Conservation (phyloP, 1,140 invertebrate genomes). For the Platyscapa corneri region DNA sequence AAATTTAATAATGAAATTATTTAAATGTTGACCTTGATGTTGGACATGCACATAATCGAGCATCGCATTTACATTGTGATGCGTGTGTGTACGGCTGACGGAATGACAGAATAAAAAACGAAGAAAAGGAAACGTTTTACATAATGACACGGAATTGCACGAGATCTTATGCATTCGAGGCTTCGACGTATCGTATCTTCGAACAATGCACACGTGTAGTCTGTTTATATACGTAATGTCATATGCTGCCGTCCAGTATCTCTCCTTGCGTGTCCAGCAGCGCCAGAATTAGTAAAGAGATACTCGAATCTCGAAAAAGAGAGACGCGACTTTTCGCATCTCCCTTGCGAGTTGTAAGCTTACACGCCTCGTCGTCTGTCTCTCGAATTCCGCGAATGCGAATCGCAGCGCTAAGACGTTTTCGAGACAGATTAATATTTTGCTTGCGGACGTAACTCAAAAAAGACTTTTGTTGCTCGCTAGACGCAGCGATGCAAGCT, state of each 20-base stretch:
- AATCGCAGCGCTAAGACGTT: too few relatives aligned
- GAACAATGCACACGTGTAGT: not conserved
- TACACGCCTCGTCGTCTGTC: too few relatives aligned
- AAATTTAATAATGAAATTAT: too few relatives aligned
- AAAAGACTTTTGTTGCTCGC: too few relatives aligned
- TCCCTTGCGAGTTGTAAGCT: not conserved
- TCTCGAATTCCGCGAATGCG: too few relatives aligned
- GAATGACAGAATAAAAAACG: not conserved
- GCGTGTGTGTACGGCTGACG: not conserved
- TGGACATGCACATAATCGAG: not conserved
- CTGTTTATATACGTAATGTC: not conserved
- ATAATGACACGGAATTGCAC: conserved; percentile 7
- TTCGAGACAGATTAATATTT: too few relatives aligned
- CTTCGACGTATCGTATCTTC: not conserved
- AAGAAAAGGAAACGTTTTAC: not conserved
- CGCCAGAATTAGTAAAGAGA: not conserved
- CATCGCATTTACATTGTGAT: not conserved
- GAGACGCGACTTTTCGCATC: not conserved
- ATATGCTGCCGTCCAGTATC: not conserved
- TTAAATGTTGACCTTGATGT: conserved; percentile 15
- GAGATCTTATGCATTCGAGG: not conserved
- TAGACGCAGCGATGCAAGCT: too few relatives aligned
- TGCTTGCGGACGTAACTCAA: too few relatives aligned
- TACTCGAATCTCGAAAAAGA: not conserved
- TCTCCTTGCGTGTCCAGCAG: not conserved